Conservation (phyloP, 2,888 invertebrate genomes). For the Liopterus haemorrhoidalis region DNA sequence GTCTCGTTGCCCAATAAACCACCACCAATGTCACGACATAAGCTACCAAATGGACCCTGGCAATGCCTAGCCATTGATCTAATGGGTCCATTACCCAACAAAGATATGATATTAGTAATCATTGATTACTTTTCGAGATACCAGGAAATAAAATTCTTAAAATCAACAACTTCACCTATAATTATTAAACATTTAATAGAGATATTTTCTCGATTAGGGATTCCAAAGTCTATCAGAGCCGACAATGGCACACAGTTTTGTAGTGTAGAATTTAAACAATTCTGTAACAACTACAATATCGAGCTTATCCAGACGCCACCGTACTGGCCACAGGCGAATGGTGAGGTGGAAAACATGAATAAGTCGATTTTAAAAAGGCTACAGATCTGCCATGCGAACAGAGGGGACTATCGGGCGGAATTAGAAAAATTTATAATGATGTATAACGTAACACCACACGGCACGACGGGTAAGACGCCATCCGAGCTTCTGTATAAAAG, state of each 20-base stretch:
- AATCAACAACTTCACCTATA: slow-evolving; percentile 19
- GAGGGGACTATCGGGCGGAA: slow-evolving; percentile 25
- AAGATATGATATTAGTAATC: slow-evolving; percentile 20
- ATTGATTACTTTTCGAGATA: slow-evolving; percentile 24
- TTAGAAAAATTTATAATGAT: slow-evolving; percentile 27
- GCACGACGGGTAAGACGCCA: slow-evolving; percentile 34
- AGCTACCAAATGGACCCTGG: slow-evolving; percentile 13
- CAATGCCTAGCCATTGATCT: slow-evolving; percentile 13
- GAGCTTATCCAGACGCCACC: slow-evolving; percentile 5
- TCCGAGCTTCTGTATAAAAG: slow-evolving; percentile 30
- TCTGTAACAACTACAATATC: slow-evolving; percentile 18
- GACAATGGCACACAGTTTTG: slow-evolving; percentile 30
- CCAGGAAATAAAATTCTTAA: slow-evolving; percentile 29
- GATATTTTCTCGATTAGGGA: slow-evolving; percentile 31
- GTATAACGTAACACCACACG: slow-evolving; percentile 34
- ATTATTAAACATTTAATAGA: slow-evolving; percentile 25
- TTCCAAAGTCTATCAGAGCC: slow-evolving; percentile 26
- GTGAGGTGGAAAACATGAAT: slow-evolving; percentile 36
- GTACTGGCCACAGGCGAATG: slow-evolving; percentile 30
- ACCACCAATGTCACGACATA: slow-evolving; percentile 7
- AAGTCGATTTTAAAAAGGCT: slow-evolving; percentile 31
- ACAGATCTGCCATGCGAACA: slow-evolving; percentile 25
- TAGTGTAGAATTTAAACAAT: slow-evolving; percentile 26
- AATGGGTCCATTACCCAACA: slow-evolving; percentile 17
- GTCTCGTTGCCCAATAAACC: slow-evolving; percentile 10